A percentile compares a stretch with the other conserved stretches of the same genome.
These are phyloP conservation scores for Trialeurodes vaporariorum DNA, from an alignment of 1,140 invertebrate genomes.

Conservation along the genomic window DNA sequence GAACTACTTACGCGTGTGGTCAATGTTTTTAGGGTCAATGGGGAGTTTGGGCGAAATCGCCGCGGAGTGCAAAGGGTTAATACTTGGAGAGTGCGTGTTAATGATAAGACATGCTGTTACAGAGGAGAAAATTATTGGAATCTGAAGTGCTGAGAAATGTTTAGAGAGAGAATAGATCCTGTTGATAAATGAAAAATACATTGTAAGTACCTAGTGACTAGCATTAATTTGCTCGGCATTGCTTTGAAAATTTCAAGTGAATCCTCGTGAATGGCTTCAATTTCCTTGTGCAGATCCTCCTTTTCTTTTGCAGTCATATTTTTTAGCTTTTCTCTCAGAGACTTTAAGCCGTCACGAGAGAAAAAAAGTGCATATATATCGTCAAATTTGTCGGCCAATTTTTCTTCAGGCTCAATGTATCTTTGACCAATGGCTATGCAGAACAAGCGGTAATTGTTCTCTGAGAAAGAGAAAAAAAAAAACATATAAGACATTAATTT, in stretches of 20 bases:
- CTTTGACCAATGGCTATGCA: slow-evolving; percentile 34
- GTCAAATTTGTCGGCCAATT: not conserved
- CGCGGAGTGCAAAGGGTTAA: too few relatives aligned
- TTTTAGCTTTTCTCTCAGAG: slow-evolving; percentile 22
- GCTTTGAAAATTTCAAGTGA: slow-evolving; percentile 34
- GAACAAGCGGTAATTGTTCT: slow-evolving; percentile 34
- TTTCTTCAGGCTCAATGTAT: slow-evolving; percentile 23
- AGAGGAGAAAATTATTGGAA: too few relatives aligned
- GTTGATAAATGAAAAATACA: too few relatives aligned
- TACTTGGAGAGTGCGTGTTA: too few relatives aligned
- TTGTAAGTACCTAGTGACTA: slow-evolving; percentile 41
- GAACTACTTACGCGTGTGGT: too few relatives aligned
- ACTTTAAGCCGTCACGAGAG: slow-evolving; percentile 25
- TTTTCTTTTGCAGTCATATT: slow-evolving; percentile 31
- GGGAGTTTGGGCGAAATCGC: too few relatives aligned
- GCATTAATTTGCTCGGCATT: slow-evolving; percentile 36
- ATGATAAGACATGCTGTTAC: too few relatives aligned
- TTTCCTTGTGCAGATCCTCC: slow-evolving; percentile 30
- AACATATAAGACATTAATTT: too few relatives aligned
- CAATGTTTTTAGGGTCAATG: too few relatives aligned
- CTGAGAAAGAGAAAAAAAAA: slow-evolving; percentile 17
- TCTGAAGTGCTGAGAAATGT: too few relatives aligned
- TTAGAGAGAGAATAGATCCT: too few relatives aligned
- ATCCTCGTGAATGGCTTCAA: slow-evolving; percentile 34
- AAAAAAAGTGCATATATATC: slow-evolving; percentile 30